These are phyloP conservation scores for Psix sp. DNA, from an alignment of 1,140 invertebrate species.

Conservation along the genomic window DNA sequence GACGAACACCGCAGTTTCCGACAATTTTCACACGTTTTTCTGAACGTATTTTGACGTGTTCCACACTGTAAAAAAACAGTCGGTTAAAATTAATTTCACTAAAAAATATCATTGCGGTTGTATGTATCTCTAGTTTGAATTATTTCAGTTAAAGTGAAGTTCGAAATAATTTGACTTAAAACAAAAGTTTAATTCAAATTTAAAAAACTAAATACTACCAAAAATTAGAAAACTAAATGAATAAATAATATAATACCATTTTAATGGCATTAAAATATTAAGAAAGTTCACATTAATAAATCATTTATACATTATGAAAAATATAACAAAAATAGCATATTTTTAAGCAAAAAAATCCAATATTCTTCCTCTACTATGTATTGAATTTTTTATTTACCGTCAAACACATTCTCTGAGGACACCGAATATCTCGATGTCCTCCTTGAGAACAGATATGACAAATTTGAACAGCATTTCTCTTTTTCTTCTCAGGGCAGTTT, in stretches of 20 bases:
- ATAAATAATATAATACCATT: too few species aligned
- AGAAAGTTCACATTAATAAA: background rate
- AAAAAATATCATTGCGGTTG: too few species aligned
- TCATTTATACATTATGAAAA: background rate
- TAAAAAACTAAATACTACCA: conserved; percentile 4
- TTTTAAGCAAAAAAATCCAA: too few species aligned
- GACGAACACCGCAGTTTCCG: conserved; percentile 76
- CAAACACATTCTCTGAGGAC: conserved; percentile 81
- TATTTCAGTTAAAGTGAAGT: too few species aligned
- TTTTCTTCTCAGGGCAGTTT: conserved; percentile 62
- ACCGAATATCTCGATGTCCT: conserved; percentile 80
- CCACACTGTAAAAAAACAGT: conserved; percentile 83
- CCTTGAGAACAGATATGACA: conserved; percentile 81
- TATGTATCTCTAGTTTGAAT: too few species aligned
- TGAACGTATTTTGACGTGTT: conserved; percentile 78
- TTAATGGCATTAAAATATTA: background rate
- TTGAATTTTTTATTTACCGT: too few species aligned
- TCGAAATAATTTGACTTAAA: conserved; percentile 3
- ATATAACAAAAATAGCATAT: conserved; percentile 69
- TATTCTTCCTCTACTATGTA: too few species aligned
- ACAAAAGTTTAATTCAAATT: too few species aligned
- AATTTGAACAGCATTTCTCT: conserved; percentile 69
- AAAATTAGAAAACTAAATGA: conserved; percentile 6
- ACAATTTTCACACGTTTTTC: conserved; percentile 80
- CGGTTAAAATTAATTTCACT: conserved; percentile 62